Percentiles rank a stretch among this genome's conserved stretches.
Conservation (phyloP, 2,113 vertebrate species). For the Bagarius yarrelli region DNA sequence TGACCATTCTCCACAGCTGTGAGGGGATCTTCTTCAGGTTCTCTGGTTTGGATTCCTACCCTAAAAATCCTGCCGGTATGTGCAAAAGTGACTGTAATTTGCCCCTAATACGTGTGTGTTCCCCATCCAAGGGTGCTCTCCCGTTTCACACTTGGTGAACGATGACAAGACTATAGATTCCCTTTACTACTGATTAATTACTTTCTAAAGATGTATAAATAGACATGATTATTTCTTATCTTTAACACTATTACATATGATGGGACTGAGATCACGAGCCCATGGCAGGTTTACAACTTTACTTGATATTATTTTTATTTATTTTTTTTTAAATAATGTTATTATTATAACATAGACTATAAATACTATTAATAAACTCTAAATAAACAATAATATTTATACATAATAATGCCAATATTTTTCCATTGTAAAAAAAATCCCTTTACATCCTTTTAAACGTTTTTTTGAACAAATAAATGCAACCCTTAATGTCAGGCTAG, state of each 20-base stretch:
- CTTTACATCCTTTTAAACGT: background rate
- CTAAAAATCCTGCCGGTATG: no score
- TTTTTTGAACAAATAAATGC: background rate
- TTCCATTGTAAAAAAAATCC: background rate
- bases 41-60: background rate
- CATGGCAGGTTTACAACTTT: background rate
- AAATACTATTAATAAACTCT: background rate
- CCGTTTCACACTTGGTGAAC: background rate
- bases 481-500: background rate
- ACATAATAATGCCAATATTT: background rate
- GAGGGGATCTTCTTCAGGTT: background rate
- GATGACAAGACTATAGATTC: background rate
- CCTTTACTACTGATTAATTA: no score
- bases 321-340: background rate
- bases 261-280: background rate
- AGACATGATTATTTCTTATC: background rate
- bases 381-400: background rate
- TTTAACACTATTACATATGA: background rate
- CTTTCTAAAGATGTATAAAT: background rate
- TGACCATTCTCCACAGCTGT: background rate
- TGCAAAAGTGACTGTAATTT: background rate
- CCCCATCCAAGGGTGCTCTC: background rate
- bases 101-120: background rate
- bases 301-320: background rate
- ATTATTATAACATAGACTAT: background rate